Evolutionary conservation across 2,888 invertebrate species (phyloP).

Genomic region (Hanleya hanleyi): DNA sequence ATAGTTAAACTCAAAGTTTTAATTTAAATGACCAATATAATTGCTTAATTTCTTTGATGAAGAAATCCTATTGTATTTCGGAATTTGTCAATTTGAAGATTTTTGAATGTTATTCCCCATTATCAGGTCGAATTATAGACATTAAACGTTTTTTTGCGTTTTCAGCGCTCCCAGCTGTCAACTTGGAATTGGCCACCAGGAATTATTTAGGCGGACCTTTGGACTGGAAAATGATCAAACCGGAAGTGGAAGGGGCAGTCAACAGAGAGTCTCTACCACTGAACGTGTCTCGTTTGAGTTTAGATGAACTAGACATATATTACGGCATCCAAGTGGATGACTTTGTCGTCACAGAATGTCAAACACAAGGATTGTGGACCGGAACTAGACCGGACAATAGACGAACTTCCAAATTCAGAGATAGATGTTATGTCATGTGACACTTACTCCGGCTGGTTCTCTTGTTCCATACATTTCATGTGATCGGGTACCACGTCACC

Average conservation of each 20-base stretch:
- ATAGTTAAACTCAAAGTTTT: too few relatives aligned
- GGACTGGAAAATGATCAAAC: constrained; percentile 51
- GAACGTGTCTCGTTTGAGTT: constrained; percentile 54
- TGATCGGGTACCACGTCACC: too few relatives aligned
- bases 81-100: too few relatives aligned
- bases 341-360: constrained; percentile 64
- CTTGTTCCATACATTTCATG: too few relatives aligned
- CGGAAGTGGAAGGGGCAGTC: constrained; percentile 55
- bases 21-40: too few relatives aligned
- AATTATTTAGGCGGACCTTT: constrained; percentile 68
- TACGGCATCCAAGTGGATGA: constrained; percentile 67
- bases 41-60: too few relatives aligned
- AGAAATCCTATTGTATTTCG: too few relatives aligned
- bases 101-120: neutral
- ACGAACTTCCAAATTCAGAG: constrained; percentile 48
- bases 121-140: neutral
- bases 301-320: constrained; percentile 59
- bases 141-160: neutral
- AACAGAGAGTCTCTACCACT: constrained; percentile 52
- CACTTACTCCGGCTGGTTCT: too few relatives aligned
- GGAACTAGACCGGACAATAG: constrained; percentile 62
- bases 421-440: constrained; percentile 62
- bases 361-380: constrained; percentile 64
- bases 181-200: constrained; percentile 66
- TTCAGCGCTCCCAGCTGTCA: constrained; percentile 67